Base-by-base conservation (phyloP, 2,113 vertebrate species). In the Copsychus sechellarum region DNA sequence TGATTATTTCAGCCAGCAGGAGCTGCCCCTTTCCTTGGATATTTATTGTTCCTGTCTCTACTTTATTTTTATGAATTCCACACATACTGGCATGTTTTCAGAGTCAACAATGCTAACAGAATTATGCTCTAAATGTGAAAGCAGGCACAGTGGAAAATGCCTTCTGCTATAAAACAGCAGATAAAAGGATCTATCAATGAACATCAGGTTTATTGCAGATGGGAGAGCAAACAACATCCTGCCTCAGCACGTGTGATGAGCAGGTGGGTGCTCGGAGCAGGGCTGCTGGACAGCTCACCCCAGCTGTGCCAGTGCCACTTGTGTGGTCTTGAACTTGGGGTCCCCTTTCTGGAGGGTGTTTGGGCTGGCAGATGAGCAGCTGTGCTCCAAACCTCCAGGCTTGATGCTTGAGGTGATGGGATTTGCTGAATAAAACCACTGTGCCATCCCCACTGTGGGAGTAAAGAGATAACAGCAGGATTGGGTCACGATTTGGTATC, bases 61-160 rank as follows among this genome's bases (percentile, higher is more conserved):
- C 88, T 96, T 96, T 95, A 95, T 95, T 96, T 94, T 95, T 93
- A 89, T 91, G 95, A 95, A 97, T 96, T 97, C 96, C 96, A 91
- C 94, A 84, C 94, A 91, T 92, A 95, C 91, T 91, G 93, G 89
- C 91, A 81, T 91, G 91, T 92, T 95, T 96, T 92, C 88, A 92
- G 95, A 97, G 93, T 87, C 95, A 95, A 96, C 94, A 96, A 42
- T 1, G 18, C 81, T 85, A 96, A 92, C 20, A 92, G 94, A 96
- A 95, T 92, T 86, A 93, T 42, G 15, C 77, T 86, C 48, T 64
- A 91, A 91, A 96, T 69, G 91, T 67, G 89, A 89, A 89, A 95
- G 90, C 70, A 92, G 86, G 77, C 89, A 23, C 80, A 57, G 93
- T 74, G 86, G 92, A 97, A 96, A 96, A 95, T 53, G 94, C 80